Conservation (phyloP, 2,888 invertebrate species). For the Apodemia hepburni region DNA sequence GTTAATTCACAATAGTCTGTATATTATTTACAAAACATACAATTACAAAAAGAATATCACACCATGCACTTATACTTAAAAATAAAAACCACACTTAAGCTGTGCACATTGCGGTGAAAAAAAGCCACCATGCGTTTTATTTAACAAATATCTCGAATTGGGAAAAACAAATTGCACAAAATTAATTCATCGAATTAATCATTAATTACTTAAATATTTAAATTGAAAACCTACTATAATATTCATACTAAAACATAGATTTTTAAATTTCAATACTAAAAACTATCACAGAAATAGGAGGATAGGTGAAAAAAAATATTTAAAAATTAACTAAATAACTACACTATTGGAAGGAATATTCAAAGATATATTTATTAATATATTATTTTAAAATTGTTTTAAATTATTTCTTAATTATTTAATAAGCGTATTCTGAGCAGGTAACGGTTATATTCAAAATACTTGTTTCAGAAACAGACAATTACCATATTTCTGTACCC, state of each 20-base stretch:
- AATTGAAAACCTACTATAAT: background rate
- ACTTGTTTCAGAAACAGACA: slow-evolving; percentile 16
- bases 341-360: slow-evolving; percentile 49
- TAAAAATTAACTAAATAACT: slow-evolving; percentile 33
- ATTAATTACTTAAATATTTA: slow-evolving; percentile 4
- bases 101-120: slow-evolving; percentile 64
- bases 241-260: background rate
- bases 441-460: slow-evolving; percentile 32
- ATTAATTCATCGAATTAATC: background rate
- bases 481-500: slow-evolving; percentile 88
- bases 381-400: slow-evolving; percentile 12
- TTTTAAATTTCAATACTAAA: slow-evolving; percentile 28
- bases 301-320: slow-evolving; percentile 53
- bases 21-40: slow-evolving; percentile 74
- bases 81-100: slow-evolving; percentile 64
- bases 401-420: slow-evolving; percentile 13
- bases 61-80: slow-evolving; percentile 77
- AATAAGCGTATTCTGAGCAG: slow-evolving; percentile 37
- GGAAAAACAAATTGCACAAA: slow-evolving; percentile 23
- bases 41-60: slow-evolving; percentile 66
- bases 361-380: slow-evolving; percentile 14
- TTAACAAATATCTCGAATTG: slow-evolving; percentile 25
- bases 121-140: slow-evolving; percentile 35
- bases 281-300: slow-evolving; percentile 55
- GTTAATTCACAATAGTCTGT: slow-evolving; percentile 72